phyloP scores from a whole-genome alignment of 2,888 invertebrate genomes.

The Hoplodrina ambigua region DNA sequence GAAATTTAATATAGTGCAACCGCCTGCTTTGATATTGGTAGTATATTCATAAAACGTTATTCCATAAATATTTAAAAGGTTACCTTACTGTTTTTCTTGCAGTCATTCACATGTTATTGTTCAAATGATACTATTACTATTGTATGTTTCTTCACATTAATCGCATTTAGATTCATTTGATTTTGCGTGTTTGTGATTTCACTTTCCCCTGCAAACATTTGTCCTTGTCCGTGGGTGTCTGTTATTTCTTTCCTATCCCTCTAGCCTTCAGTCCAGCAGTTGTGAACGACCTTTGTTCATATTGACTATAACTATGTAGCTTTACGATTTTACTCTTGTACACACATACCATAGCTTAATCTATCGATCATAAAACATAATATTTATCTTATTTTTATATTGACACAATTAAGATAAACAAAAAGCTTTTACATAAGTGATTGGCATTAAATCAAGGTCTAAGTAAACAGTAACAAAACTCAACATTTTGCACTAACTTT shows the following conservation, averaged over 20 bases:
- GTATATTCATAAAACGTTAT: too few relatives aligned
- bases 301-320: not conserved
- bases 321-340: not conserved
- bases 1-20: not conserved
- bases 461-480: conserved; percentile 33
- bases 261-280: not conserved
- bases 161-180: not conserved
- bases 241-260: not conserved
- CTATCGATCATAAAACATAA: conserved; percentile 19
- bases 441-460: conserved; percentile 33
- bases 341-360: conserved; percentile 5
- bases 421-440: conserved; percentile 39
- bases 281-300: not conserved
- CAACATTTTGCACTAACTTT: conserved; percentile 34
- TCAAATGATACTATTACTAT: too few relatives aligned
- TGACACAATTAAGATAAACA: conserved; percentile 30
- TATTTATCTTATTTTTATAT: conserved; percentile 18
- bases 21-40: not conserved
- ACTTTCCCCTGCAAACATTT: not conserved
- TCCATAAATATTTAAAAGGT: not conserved
- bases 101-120: not conserved
- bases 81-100: not conserved
- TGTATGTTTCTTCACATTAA: not conserved
- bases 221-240: not conserved
- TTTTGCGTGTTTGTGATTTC: not conserved